Percentiles rank a stretch among this genome's conserved stretches.
Conservation (phyloP, 1,140 invertebrate species). For the Araneus ventricosus region DNA sequence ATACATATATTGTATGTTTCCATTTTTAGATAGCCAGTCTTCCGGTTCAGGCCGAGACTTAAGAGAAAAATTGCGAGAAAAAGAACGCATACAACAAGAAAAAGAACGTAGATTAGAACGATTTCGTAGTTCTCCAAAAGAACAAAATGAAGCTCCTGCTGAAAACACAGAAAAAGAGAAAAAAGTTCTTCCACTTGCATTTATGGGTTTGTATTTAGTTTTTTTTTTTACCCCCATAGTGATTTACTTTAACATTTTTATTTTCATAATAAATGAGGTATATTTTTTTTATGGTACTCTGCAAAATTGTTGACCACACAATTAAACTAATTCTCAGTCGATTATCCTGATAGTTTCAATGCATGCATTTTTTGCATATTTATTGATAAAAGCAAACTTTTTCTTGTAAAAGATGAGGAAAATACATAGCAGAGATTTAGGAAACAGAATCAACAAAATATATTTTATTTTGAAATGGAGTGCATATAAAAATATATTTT, state of each 20-base stretch:
- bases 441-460: too few species aligned
- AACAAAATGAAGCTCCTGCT: neutral
- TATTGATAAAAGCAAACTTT: too few species aligned
- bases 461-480: too few species aligned
- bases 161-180: constrained; percentile 19
- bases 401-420: too few species aligned
- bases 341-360: too few species aligned
- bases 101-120: constrained; percentile 52
- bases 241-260: neutral
- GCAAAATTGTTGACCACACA: too few species aligned
- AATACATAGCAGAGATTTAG: too few species aligned
- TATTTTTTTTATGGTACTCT: neutral
- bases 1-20: neutral
- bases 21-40: constrained; percentile 11
- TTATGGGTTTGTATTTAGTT: neutral
- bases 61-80: constrained; percentile 66
- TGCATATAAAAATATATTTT: too few species aligned
- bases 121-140: constrained; percentile 58
- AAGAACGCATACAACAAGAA: constrained; percentile 32
- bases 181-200: constrained; percentile 18
- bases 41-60: constrained; percentile 39
- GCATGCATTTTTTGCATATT: too few species aligned
- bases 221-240: too few species aligned
- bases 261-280: neutral
- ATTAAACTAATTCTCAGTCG: too few species aligned